Evolutionary conservation across 1,140 invertebrate genomes (phyloP), one percentile per base, ranked within the genome.

Genomic region (Riptortus pedestris): DNA sequence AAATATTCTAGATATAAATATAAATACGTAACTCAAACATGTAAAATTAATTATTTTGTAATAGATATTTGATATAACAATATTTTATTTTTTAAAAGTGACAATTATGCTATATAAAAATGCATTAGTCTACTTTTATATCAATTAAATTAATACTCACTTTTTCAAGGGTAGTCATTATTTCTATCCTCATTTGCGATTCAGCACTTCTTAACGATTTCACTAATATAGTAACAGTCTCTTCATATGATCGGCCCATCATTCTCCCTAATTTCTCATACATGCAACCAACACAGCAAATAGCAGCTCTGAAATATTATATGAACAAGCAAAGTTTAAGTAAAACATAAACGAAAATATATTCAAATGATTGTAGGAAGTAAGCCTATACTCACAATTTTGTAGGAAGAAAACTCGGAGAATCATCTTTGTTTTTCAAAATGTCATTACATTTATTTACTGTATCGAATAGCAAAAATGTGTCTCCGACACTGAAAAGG

Each of bases 371-470:
- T 11, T 43, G 11, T 11, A 11, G 11, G 52, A 66, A 52, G 57
- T 62, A 63, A n/a, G n/a, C n/a, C n/a, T 29, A 60, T 66, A 86
- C 87, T 91, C 82, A 98, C 93, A 98, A 77, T 80, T 91, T 89
- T 18, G 91, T 93, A 20, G 92, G 87, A 59, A 96, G 77, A 74
- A 91, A 93, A 69, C 90, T 93, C 0, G 93, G 91, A 3, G 93
- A 96, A 73, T 99, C 96, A 80, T 99, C 96, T 73, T 94, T 96
- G 69, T 92, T 93, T 76, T 93, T 95, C 18, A 98, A 80, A 68
- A 96, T 90, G 73, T 98, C 96, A 80, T 98, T 98, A 78, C 95
- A 98, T 69, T 92, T 91, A 75, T 98, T 98, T 52, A 99, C 93
- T 2, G 94, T 96, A 69, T 97, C 91, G 77, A 98, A 98, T 0